Percentiles rank a stretch among this genome's conserved stretches.
Conservation (phyloP, 1,140 invertebrate genomes). For the Drosophila obscura region DNA sequence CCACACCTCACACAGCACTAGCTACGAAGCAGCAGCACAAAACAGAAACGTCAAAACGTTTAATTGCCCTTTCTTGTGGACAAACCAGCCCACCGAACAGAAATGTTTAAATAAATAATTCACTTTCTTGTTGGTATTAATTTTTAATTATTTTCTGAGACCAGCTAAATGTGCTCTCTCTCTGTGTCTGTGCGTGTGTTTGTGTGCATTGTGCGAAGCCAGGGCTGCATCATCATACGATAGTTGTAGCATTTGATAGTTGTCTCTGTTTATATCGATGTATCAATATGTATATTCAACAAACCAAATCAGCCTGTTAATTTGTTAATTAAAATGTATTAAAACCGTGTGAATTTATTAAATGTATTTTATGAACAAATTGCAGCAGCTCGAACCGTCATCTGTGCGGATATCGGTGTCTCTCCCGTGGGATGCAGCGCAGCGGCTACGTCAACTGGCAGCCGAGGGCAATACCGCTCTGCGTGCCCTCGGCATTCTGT, state of each 20-base stretch:
- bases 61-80: conserved; percentile 1
- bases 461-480: conserved; percentile 94
- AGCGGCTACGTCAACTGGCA: conserved; percentile 94
- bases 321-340: conserved; percentile 44
- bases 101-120: conserved; percentile 15
- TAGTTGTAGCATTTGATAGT: neutral
- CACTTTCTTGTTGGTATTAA: conserved; percentile 18
- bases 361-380: conserved; percentile 2
- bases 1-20: conserved; percentile 28
- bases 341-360: conserved; percentile 33
- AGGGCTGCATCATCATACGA: conserved; percentile 47
- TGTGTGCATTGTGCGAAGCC: conserved; percentile 10
- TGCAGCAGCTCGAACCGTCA: conserved; percentile 94
- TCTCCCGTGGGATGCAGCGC: conserved; percentile 96
- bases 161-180: conserved; percentile 17
- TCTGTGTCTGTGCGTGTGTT: conserved; percentile 7
- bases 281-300: conserved; percentile 31
- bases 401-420: conserved; percentile 97
- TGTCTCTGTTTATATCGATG: conserved; percentile 43
- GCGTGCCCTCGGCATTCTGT: conserved; percentile 95
- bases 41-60: conserved; percentile 52
- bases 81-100: no score
- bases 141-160: conserved; percentile 3
- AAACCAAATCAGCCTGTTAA: conserved; percentile 31
- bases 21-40: conserved; percentile 39